Evolutionary conservation across 2,797 vertebrate genomes (phyloP).

Genomic region (Morelia viridis): DNA sequence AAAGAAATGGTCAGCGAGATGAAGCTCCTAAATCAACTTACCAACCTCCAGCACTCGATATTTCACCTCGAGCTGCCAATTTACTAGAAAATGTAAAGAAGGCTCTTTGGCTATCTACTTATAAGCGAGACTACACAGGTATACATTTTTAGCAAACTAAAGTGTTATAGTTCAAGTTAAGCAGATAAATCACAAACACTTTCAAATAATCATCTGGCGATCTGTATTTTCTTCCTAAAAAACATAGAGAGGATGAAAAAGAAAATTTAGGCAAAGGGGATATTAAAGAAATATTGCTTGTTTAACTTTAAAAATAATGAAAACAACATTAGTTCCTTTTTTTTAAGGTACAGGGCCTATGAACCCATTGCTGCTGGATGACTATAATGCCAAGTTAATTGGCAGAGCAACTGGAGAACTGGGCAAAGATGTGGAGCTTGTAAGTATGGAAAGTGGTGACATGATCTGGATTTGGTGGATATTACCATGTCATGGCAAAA

Average conservation of each 20-base stretch:
- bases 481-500: background rate
- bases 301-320: background rate
- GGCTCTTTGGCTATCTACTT: constrained; percentile 76
- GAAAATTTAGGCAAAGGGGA: background rate
- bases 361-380: constrained; percentile 72
- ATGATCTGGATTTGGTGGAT: background rate
- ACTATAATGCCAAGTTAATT: constrained; percentile 71
- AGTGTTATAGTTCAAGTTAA: background rate
- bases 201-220: background rate
- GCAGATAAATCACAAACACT: constrained; percentile 4
- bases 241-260: background rate
- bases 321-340: constrained; percentile 37
- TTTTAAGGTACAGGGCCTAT: constrained; percentile 73
- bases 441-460: constrained; percentile 57
- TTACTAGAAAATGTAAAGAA: constrained; percentile 76
- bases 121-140: constrained; percentile 79
- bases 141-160: constrained; percentile 33
- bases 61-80: constrained; percentile 72
- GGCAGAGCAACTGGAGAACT: constrained; percentile 62
- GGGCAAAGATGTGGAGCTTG: constrained; percentile 65
- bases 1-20: constrained; percentile 68
- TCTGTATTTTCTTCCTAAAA: background rate
- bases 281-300: background rate
- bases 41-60: constrained; percentile 64
- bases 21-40: constrained; percentile 70